Base-by-base conservation (phyloP, 2,888 invertebrate genomes). In the Eupithecia vulgata region DNA sequence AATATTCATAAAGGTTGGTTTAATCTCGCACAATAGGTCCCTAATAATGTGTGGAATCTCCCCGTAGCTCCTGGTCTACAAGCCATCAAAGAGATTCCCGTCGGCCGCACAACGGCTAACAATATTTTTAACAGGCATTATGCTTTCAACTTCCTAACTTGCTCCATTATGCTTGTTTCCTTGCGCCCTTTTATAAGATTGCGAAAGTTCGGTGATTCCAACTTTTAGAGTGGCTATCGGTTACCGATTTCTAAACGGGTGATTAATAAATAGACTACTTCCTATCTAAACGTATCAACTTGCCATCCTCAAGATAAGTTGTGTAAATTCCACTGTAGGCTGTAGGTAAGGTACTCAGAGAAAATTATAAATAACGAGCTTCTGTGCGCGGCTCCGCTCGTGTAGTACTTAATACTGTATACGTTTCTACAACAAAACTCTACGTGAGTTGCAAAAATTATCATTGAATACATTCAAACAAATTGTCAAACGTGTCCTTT, bases 91-190 rank as follows among this genome's bases (percentile, higher is more conserved):
- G 75, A 76, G 72, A 74, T 75, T 75, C 74, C 75, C 70, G 69
- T 73, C 72, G 34, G 61, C 72, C 62, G 48, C 57, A 57, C 57
- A 71, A 70, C 48, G 64, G 68, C 69, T 64, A 25, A 62, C 67
- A 82, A 83, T 81, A 83, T 84, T 86, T 87, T 85, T 85, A 87
- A 88, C 83, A 83, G 85, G 84, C 80, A 72, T 84, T 83, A 87
- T 84, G 85, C 80, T 72, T 48, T 77, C 76, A 88, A 87, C 80
- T 88, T 86, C 75, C 81, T 77, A 83, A 85, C 82, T 82, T 81
- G 74, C 83, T 84, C 82, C 83, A 70, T 87, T 84, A 87, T 83
- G 81, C 78, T 79, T 83, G 81, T 81, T 84, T 84, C 82, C 76
- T 74, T 76, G 74, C 79, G 80, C 68, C 78, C 81, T 82, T 79